Evolutionary conservation across 2,113 vertebrate species (phyloP).

Genomic region (Poecile atricapillus): DNA sequence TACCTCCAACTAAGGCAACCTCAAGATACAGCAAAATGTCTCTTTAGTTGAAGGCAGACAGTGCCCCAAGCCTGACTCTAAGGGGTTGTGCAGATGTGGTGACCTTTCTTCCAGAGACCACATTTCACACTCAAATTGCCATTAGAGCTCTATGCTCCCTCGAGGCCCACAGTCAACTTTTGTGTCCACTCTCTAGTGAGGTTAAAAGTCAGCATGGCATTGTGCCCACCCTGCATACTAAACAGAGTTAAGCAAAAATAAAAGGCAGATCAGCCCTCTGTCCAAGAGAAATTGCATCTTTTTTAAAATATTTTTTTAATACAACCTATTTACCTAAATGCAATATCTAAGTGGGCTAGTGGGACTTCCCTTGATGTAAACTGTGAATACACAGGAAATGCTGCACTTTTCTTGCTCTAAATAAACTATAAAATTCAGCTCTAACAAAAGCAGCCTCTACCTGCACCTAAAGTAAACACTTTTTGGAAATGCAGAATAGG

Average conservation of each 20-base stretch:
- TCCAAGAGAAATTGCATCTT: neutral
- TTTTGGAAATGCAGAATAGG: neutral
- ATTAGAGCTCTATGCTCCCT: slow-evolving; percentile 83
- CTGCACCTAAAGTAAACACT: neutral
- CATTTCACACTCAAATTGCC: slow-evolving; percentile 97
- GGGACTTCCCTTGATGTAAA: neutral
- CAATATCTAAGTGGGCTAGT: neutral
- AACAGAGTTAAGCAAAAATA: slow-evolving; percentile 77
- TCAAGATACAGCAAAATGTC: slow-evolving; percentile 74
- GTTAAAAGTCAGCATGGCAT: slow-evolving; percentile 86
- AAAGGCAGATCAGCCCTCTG: slow-evolving; percentile 49
- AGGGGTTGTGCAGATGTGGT: slow-evolving; percentile 92
- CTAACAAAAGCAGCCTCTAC: neutral
- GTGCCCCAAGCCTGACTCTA: slow-evolving; percentile 86
- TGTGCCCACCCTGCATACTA: slow-evolving; percentile 80
- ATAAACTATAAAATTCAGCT: neutral
- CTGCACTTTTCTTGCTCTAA: neutral
- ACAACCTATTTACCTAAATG: neutral
- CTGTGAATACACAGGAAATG: neutral
- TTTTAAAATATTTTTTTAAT: neutral
- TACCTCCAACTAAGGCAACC: slow-evolving; percentile 81
- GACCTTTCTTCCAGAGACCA: slow-evolving; percentile 94
- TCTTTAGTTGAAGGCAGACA: slow-evolving; percentile 81
- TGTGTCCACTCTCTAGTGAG: slow-evolving; percentile 68
- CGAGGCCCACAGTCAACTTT: slow-evolving; percentile 75